Conservation (phyloP, 2,797 vertebrate genomes). For the Tapera naevia region DNA sequence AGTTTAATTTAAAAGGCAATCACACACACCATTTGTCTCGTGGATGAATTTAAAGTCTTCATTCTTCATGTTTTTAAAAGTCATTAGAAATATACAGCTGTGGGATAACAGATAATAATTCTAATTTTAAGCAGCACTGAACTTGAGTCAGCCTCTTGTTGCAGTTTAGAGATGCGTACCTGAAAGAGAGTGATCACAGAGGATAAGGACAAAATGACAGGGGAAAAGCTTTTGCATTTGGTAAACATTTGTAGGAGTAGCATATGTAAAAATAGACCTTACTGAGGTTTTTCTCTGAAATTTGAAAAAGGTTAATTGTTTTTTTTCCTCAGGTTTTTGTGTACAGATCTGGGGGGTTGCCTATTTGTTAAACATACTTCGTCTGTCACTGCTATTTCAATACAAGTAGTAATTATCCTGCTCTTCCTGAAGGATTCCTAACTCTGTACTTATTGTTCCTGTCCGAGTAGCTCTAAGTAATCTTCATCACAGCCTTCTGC, state of each 20-base stretch:
- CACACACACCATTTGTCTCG: background rate
- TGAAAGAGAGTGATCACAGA: background rate
- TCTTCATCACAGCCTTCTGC: background rate
- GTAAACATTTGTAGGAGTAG: background rate
- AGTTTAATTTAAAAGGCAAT: background rate
- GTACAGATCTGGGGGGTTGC: background rate
- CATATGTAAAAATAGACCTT: background rate
- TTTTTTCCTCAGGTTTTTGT: background rate
- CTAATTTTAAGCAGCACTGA: background rate
- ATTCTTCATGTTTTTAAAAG: background rate
- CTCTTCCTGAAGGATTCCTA: background rate
- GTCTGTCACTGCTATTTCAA: background rate
- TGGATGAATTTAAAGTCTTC: background rate
- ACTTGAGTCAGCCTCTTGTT: background rate
- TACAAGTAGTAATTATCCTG: background rate
- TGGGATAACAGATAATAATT: background rate
- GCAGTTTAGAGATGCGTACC: background rate
- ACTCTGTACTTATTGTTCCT: accelerated
- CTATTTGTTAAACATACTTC: background rate
- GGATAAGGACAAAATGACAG: background rate
- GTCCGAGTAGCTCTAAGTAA: too few species aligned
- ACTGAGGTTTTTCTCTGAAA: background rate
- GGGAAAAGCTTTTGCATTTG: background rate
- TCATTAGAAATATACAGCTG: background rate
- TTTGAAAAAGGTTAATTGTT: background rate